These are phyloP conservation scores for Orthonychiurus folsomi DNA, from an alignment of 2,888 invertebrate genomes.

Conservation along the genomic window DNA sequence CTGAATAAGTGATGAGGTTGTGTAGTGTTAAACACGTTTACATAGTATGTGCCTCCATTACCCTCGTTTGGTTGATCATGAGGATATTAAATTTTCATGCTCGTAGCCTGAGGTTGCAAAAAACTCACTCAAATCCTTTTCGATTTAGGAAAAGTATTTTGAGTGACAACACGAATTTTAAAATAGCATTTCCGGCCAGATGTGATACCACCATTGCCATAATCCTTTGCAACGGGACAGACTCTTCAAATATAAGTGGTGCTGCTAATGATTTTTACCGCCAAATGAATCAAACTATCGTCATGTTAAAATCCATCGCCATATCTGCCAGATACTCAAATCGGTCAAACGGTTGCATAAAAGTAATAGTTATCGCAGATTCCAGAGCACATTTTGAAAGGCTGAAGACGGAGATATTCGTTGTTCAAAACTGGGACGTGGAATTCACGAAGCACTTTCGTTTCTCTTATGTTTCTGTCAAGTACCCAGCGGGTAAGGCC, in stretches of 20 bases:
- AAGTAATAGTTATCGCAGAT: constrained; percentile 28
- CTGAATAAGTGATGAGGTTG: no score
- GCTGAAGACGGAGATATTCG: constrained; percentile 17
- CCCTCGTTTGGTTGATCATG: no score
- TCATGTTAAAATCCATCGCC: constrained; percentile 38
- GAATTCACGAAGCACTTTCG: constrained; percentile 20
- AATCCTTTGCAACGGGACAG: constrained; percentile 26
- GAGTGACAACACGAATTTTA: neutral
- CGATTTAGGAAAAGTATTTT: neutral
- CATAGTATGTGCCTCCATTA: no score
- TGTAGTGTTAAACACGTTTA: no score
- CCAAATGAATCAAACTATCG: constrained; percentile 39
- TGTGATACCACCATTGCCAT: constrained; percentile 21
- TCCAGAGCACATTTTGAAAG: constrained; percentile 19
- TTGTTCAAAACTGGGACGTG: constrained; percentile 21
- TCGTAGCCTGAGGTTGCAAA: no score
- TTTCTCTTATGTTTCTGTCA: constrained; percentile 25
- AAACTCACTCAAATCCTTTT: no score
- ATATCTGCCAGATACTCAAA: constrained; percentile 13
- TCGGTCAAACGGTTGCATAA: constrained; percentile 17
- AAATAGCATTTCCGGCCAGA: neutral
- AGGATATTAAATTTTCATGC: no score
- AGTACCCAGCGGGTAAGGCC: constrained; percentile 24
- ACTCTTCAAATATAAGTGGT: neutral
- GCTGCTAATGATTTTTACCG: constrained; percentile 26